A percentile compares a stretch with the other conserved stretches of the same genome.
These are phyloP conservation scores for Cremastinae sp. DNA, from an alignment of 2,888 invertebrate species.

Conservation along the genomic window DNA sequence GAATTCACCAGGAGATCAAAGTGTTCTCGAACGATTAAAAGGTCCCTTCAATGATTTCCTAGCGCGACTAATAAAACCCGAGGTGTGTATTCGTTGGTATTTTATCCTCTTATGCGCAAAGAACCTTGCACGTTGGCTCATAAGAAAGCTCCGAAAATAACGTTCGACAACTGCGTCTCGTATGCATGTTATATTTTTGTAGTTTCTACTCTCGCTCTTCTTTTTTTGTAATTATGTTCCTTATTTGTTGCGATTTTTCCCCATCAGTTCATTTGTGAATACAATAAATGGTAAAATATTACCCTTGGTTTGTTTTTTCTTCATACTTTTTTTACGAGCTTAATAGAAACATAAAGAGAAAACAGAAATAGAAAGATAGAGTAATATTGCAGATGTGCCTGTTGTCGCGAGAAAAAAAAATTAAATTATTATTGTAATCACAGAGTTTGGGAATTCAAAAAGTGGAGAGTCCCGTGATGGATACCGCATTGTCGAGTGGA, in stretches of 20 bases:
- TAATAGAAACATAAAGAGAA: background rate
- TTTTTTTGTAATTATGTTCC: slow-evolving; percentile 21
- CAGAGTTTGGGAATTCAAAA: slow-evolving; percentile 48
- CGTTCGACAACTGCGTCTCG: slow-evolving; percentile 29
- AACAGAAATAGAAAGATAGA: background rate
- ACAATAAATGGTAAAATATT: slow-evolving; percentile 21
- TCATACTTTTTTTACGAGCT: background rate
- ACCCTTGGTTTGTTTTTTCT: background rate
- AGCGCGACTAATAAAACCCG: slow-evolving; percentile 71
- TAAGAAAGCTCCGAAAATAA: slow-evolving; percentile 46
- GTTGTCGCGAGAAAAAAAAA: slow-evolving; percentile 14
- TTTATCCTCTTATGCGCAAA: slow-evolving; percentile 68
- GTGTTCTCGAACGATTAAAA: slow-evolving; percentile 76
- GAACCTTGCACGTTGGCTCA: slow-evolving; percentile 51
- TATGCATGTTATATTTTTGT: slow-evolving; percentile 15
- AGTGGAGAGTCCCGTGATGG: background rate
- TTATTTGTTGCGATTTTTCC: background rate
- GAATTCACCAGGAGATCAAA: slow-evolving; percentile 75
- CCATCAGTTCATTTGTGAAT: background rate
- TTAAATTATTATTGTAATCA: slow-evolving; percentile 45
- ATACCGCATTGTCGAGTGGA: background rate
- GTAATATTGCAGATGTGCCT: background rate
- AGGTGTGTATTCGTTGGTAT: slow-evolving; percentile 75
- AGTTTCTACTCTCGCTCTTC: slow-evolving; percentile 9
- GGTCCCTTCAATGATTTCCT: slow-evolving; percentile 76